Evolutionary conservation across 2,888 invertebrate species (phyloP).

Genomic region (Calephelis perditalis): DNA sequence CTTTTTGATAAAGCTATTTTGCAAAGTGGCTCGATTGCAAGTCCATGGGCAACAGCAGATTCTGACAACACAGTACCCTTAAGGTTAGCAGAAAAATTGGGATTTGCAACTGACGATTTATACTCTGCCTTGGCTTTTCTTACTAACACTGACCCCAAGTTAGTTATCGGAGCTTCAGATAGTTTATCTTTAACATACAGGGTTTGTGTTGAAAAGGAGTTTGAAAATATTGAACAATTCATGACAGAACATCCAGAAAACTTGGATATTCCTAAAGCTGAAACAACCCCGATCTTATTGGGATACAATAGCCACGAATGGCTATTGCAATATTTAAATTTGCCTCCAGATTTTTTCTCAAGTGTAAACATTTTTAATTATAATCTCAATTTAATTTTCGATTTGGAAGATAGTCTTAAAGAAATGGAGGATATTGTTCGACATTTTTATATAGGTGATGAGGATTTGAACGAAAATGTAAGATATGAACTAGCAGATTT

Average conservation of each 20-base stretch:
- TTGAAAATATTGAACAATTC: constrained; percentile 9
- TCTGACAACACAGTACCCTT: constrained; percentile 37
- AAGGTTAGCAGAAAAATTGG: constrained; percentile 40
- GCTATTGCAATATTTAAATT: background rate
- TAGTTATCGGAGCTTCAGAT: constrained; percentile 3
- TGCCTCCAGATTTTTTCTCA: background rate
- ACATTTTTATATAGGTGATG: constrained; percentile 13
- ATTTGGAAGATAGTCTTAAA: background rate
- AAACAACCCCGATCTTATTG: constrained; percentile 1
- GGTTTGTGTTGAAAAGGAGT: constrained; percentile 3
- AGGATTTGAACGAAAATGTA: constrained; percentile 6
- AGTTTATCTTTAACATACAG: background rate
- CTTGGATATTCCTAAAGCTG: background rate
- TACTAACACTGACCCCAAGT: background rate
- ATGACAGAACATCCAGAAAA: constrained; percentile 6
- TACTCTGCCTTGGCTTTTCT: background rate
- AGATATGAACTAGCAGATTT: constrained; percentile 12
- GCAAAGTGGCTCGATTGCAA: constrained; percentile 43
- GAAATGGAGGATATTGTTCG: constrained; percentile 13
- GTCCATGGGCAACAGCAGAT: constrained; percentile 32
- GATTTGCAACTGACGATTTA: constrained; percentile 32
- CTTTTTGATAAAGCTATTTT: constrained; percentile 45
- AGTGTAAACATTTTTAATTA: background rate
- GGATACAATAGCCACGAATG: constrained; percentile 13
- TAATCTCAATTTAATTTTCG: constrained; percentile 4